Conservation (phyloP, 2,113 vertebrate species). For the Oreochromis spilurus region DNA sequence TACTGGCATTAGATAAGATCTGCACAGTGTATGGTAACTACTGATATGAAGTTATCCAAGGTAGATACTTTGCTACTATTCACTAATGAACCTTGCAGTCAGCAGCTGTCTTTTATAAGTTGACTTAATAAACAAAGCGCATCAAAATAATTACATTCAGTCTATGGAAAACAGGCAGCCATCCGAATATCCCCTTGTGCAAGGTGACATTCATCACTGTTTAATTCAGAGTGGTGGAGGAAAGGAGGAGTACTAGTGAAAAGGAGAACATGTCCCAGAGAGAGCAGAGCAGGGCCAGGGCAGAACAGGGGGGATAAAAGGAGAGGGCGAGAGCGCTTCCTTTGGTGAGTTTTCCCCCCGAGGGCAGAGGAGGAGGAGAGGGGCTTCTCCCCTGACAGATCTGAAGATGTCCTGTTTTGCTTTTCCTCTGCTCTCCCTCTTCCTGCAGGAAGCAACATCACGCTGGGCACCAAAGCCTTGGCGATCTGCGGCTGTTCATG, state of each 20-base stretch:
- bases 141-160: not conserved
- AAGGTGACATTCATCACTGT: conserved; percentile 37
- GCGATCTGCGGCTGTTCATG: not conserved
- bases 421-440: conserved; percentile 69
- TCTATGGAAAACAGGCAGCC: not conserved
- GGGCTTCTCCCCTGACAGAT: conserved; percentile 71
- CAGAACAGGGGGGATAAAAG: conserved; percentile 42
- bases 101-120: not conserved
- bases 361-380: conserved; percentile 74
- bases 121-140: not conserved
- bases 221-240: not conserved
- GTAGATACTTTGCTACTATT: not conserved
- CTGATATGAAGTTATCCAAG: not conserved
- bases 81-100: not conserved
- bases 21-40: not conserved
- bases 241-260: conserved; percentile 27
- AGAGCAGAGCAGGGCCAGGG: conserved; percentile 40
- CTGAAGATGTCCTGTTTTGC: conserved; percentile 80
- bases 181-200: not conserved
- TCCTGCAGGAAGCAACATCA: conserved; percentile 78
- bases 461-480: conserved; percentile 57
- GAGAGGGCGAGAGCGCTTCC: conserved; percentile 56
- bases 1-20: not conserved
- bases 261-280: conserved; percentile 26
- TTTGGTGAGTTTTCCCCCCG: conserved; percentile 64